Base-by-base conservation (phyloP, 2,888 invertebrate species). In the Danaus chrysippus region DNA sequence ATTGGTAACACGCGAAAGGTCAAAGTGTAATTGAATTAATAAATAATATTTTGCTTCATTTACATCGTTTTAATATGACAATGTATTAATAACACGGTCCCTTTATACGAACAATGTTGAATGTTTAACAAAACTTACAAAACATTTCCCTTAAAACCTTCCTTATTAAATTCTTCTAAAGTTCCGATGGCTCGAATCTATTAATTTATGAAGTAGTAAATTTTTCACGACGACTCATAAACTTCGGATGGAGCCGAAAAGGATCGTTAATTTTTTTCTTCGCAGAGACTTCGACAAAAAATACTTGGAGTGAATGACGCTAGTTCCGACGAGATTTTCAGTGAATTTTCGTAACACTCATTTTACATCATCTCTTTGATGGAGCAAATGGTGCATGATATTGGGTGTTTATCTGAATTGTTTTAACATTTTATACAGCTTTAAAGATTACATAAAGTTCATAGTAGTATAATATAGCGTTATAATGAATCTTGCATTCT, bases 181-280 rank as follows among this genome's bases (percentile, higher is more conserved):
- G 17, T 17, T 10, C 15, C 10, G 17, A 10, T 11, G 15, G 15
- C 10, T 17, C 10, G 17, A 49, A 17, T 17, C n/a, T 49, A 15
- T 49, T 15, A 49, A 17, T 17, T 49, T 49, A 49, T 17, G 15
- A 17, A 42, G 49, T 52, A 53, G 19, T 52, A 58, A 58, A 58
- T 58, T 58, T 42, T 58, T 23, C 53, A 59, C 46, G 42, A 57
- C 17, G 17, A 17, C 46, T n/a, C 15, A 57, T 58, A 59, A 61
- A 49, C 42, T 53, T 42, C 52, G 42, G 23, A 42, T 23, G 46
- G 49, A 59, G 53, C 34, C 43, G 57, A 59, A 62, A 59, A 55
- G 59, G 43, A 42, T 41, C 6, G 59, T 65, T 62, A 44, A 12
- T 54, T 62, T 62, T 59, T 58, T 42, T 60, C 42, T 58, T 58